Conservation (phyloP, 2,113 vertebrate species). For the Athene noctua region DNA sequence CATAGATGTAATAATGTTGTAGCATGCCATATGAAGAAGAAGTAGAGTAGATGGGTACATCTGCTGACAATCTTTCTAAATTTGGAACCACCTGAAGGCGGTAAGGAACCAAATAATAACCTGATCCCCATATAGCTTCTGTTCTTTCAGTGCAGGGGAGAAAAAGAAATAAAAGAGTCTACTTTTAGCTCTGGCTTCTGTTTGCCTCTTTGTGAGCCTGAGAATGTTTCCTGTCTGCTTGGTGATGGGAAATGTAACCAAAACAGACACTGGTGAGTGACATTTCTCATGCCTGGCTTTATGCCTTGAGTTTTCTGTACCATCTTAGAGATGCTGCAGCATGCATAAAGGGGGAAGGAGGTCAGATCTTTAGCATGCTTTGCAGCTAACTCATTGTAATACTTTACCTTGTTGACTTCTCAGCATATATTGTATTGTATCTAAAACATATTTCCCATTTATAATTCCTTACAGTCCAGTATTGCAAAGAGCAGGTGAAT, state of each 20-base stretch:
- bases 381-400: not conserved
- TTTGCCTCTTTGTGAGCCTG: conserved; percentile 59
- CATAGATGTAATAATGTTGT: not conserved
- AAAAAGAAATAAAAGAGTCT: not conserved
- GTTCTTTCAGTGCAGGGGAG: conserved; percentile 37
- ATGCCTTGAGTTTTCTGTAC: not conserved
- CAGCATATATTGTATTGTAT: not conserved
- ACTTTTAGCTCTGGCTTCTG: conserved; percentile 68
- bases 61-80: conserved; percentile 55
- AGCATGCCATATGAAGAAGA: not conserved
- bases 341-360: not conserved
- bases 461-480: not conserved
- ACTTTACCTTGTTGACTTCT: not conserved
- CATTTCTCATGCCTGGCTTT: conserved; percentile 35
- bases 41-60: not conserved
- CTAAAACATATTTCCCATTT: not conserved
- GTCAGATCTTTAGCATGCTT: not conserved
- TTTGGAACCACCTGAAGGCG: conserved; percentile 70
- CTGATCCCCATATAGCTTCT: conserved; percentile 50
- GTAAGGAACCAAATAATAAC: conserved; percentile 53
- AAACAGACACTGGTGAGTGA: conserved; percentile 8
- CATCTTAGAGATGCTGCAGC: not conserved
- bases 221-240: conserved; percentile 62
- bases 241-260: conserved; percentile 59
- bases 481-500: not conserved